Evolutionary conservation across 2,888 invertebrate species (phyloP).

Genomic region (Entomobrya proxima): DNA sequence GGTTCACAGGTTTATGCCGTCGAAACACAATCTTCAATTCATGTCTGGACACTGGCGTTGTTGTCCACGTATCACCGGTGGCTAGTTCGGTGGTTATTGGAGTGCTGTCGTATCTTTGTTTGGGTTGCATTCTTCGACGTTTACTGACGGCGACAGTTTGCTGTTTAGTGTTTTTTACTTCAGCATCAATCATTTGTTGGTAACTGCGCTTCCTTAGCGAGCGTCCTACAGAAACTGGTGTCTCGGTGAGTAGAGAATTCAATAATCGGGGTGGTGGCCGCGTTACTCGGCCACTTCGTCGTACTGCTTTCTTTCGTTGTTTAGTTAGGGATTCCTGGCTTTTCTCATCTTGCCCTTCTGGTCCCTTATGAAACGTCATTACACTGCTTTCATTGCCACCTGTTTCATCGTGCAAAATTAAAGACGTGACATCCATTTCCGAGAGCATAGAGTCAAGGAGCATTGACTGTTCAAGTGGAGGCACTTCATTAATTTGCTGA

Average conservation of each 20-base stretch:
- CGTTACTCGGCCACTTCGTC: neutral
- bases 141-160: neutral
- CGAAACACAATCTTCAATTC: slow-evolving; percentile 26
- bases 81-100: too few relatives aligned
- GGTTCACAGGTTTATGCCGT: slow-evolving; percentile 31
- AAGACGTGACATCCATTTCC: slow-evolving; percentile 1
- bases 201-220: neutral
- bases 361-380: too few relatives aligned
- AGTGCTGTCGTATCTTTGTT: too few relatives aligned
- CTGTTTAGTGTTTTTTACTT: neutral
- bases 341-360: neutral
- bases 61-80: too few relatives aligned
- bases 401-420: neutral
- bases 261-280: neutral
- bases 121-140: neutral
- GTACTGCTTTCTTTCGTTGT: neutral
- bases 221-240: neutral
- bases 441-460: neutral
- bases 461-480: slow-evolving; percentile 1
- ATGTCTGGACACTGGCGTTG: too few relatives aligned
- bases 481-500: neutral
- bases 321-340: neutral
- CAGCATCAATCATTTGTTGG: slow-evolving; percentile 4
- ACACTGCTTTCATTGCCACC: too few relatives aligned
- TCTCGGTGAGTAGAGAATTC: neutral